These are phyloP conservation scores for Nasonia giraulti DNA, from an alignment of 1,140 invertebrate species.

Conservation along the genomic window DNA sequence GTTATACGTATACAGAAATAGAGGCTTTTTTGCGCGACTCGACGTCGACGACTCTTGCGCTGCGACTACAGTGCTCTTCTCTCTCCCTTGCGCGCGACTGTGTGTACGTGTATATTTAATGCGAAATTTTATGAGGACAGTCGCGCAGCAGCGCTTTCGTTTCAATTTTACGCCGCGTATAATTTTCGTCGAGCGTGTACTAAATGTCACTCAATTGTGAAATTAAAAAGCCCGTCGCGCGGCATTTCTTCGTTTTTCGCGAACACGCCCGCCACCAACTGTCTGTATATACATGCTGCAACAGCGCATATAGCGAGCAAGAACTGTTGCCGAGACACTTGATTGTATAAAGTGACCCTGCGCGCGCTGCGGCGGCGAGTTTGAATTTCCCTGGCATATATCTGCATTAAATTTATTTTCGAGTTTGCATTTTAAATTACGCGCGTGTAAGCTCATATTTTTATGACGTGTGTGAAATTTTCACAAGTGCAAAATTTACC, in stretches of 20 bases:
- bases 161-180: too few relatives aligned
- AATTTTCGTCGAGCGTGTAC: not conserved
- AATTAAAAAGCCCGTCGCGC: not conserved
- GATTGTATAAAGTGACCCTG: not conserved
- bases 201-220: conserved; percentile 23
- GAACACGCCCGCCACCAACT: not conserved
- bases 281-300: not conserved
- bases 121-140: not conserved
- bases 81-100: not conserved
- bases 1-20: too few relatives aligned
- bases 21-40: too few relatives aligned
- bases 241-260: not conserved
- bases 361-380: not conserved
- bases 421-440: conserved; percentile 7
- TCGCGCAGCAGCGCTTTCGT: too few relatives aligned
- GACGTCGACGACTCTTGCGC: too few relatives aligned
- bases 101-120: not conserved
- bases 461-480: conserved; percentile 2
- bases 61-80: not conserved
- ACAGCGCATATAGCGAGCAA: not conserved
- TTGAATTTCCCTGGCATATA: not conserved
- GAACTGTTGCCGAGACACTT: conserved; percentile 5
- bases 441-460: not conserved
- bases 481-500: not conserved
- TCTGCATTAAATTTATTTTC: conserved; percentile 7